Conservation (phyloP, 2,113 vertebrate genomes). For the Drymodes brunneopygia region DNA sequence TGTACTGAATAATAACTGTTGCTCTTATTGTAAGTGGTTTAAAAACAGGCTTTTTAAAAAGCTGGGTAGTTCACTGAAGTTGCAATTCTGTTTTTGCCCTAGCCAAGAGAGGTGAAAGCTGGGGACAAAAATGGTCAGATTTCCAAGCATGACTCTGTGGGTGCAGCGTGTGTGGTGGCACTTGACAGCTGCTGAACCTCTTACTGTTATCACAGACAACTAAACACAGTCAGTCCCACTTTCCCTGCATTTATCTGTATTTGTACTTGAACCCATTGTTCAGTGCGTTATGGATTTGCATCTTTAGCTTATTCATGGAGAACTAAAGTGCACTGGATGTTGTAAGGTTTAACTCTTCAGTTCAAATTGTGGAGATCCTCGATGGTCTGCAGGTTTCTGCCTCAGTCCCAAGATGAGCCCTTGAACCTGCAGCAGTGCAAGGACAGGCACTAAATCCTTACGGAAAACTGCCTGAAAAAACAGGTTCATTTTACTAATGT, state of each 20-base stretch:
- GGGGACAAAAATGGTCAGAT: background rate
- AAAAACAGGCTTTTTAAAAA: constrained; percentile 21
- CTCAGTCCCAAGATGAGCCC: background rate
- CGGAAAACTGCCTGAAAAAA: background rate
- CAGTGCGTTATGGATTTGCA: background rate
- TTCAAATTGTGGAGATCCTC: background rate
- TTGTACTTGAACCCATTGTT: background rate
- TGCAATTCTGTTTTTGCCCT: background rate
- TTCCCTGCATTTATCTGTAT: background rate
- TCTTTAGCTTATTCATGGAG: background rate
- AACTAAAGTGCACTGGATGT: background rate
- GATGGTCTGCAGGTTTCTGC: background rate
- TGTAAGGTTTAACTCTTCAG: background rate
- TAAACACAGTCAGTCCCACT: background rate
- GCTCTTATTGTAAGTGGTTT: constrained; percentile 44
- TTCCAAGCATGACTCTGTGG: background rate
- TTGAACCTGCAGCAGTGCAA: background rate
- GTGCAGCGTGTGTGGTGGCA: accelerated
- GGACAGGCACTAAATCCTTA: background rate
- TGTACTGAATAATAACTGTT: constrained; percentile 62
- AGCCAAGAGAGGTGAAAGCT: background rate
- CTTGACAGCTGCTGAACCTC: background rate
- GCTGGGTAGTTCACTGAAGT: constrained; percentile 5
- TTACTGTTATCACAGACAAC: background rate
- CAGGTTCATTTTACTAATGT: background rate